Base-by-base conservation (phyloP, 1,140 invertebrate genomes). In the Drosophila rufa region DNA sequence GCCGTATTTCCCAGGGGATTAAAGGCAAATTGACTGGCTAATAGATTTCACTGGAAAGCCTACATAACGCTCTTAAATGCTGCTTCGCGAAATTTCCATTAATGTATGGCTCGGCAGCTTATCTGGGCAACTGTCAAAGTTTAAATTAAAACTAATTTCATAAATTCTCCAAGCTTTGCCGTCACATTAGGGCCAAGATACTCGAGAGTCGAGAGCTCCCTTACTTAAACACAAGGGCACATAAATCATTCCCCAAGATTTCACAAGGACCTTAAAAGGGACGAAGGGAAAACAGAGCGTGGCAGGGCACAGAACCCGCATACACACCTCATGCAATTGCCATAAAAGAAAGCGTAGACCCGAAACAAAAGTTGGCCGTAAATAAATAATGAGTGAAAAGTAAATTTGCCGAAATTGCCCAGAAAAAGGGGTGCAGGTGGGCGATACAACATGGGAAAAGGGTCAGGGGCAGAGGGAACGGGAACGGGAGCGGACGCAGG, bases 331-430 rank as follows among this genome's bases (percentile, higher is more conserved):
- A 65, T 81, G 79, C 68, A 78, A 84, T 77, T 77, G 73, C 73
- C 61, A 47, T 77, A 68, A 78, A 68, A 75, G 58, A 67, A 73
- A 53, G 45, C 67, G 67, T 73, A 69, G 62, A 46, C 59, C 62
- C 40, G 45, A 55, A 46, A 73, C 59, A 75, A 73, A 85, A 86
- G 61, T 75, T 81, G 14, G 36, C 11, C 50, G 33, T 86, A 79
- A 85, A 85, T 86, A 85, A 86, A 85, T 82, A 85, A 86, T 79
- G 40, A 85, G 67, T 30, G 58, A 33, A 61, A 58, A 85, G 62
- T 61, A 78, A 85, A 85, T 85, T 83, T 74, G 45, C 55, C 7
- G 57, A 76, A 70, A 61, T 38, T 50, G 46, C 33, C n/a, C 47
- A 47, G 22, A n/a, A 33, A 45, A 80, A 51, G 27, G 25, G 45